These are phyloP conservation scores for Lochmaea capreae DNA, from an alignment of 2,888 invertebrate genomes.

Conservation along the genomic window DNA sequence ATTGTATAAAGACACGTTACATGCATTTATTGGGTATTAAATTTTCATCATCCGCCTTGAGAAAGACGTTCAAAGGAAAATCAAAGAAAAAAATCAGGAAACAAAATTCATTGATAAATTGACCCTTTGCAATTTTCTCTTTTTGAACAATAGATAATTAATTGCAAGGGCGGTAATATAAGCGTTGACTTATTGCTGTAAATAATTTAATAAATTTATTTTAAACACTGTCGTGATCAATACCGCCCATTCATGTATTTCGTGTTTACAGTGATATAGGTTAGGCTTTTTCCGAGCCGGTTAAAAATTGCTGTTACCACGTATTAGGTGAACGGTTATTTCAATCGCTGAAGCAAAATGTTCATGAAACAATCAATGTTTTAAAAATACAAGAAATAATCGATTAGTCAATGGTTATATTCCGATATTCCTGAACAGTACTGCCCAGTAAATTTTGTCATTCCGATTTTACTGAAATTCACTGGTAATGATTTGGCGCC, in stretches of 20 bases:
- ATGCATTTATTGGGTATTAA: too few species aligned
- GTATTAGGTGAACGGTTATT: background rate
- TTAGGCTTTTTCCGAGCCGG: background rate
- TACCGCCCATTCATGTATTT: constrained; percentile 26
- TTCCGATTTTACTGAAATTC: too few species aligned
- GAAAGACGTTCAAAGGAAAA: background rate
- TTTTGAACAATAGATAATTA: constrained; percentile 15
- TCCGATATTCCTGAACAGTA: too few species aligned
- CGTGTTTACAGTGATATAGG: constrained; percentile 4
- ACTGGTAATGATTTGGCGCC: too few species aligned
- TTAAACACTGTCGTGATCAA: constrained; percentile 24
- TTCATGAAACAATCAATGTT: background rate
- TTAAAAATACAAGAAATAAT: too few species aligned
- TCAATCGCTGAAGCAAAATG: background rate
- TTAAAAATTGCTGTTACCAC: background rate
- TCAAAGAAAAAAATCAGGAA: background rate
- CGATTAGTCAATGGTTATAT: too few species aligned
- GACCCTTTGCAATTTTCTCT: constrained; percentile 2
- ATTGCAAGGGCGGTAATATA: constrained; percentile 17
- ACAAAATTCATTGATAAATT: background rate
- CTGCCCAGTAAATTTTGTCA: too few species aligned
- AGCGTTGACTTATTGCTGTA: constrained; percentile 21
- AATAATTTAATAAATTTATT: constrained; percentile 19
- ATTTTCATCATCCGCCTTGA: too few species aligned
- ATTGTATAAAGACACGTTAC: too few species aligned